Conservation (phyloP, 53 echinoderm and acorn worm species). For the Mesocentrotus franciscanus region DNA sequence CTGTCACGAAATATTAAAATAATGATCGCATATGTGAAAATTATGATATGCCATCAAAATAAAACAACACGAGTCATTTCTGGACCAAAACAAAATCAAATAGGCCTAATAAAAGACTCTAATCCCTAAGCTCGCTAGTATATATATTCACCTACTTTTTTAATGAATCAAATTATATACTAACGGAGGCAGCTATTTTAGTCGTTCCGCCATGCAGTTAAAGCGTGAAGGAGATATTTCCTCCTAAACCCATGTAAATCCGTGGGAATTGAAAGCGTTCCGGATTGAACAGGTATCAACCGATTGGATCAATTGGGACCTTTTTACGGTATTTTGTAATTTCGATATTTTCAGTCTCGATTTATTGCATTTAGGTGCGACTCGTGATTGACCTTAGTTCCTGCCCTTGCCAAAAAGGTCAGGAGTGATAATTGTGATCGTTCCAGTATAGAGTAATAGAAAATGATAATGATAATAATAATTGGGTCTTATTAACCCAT, state of each 20-base stretch:
- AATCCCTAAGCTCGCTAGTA: background rate
- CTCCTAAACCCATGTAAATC: background rate
- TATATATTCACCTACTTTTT: background rate
- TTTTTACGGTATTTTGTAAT: background rate
- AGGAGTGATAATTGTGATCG: background rate
- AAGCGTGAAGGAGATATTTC: background rate
- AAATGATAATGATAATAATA: too few species aligned
- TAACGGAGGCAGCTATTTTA: background rate
- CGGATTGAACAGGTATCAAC: background rate
- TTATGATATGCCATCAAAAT: background rate
- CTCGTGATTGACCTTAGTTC: background rate
- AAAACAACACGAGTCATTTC: background rate
- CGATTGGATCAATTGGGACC: background rate
- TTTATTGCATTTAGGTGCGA: background rate
- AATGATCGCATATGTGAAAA: background rate
- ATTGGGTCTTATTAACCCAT: too few species aligned
- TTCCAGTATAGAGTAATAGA: background rate
- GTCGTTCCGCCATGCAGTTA: background rate
- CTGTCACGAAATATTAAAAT: background rate
- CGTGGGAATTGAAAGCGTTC: background rate
- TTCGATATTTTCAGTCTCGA: background rate
- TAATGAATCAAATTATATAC: background rate
- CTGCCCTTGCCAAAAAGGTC: background rate
- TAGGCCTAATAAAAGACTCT: background rate
- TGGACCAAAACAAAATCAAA: background rate